A percentile compares a stretch with the other conserved stretches of the same genome.
These are phyloP conservation scores for Ophthalmolycus amberensis DNA, from an alignment of 2,113 vertebrate species.

Conservation along the genomic window DNA sequence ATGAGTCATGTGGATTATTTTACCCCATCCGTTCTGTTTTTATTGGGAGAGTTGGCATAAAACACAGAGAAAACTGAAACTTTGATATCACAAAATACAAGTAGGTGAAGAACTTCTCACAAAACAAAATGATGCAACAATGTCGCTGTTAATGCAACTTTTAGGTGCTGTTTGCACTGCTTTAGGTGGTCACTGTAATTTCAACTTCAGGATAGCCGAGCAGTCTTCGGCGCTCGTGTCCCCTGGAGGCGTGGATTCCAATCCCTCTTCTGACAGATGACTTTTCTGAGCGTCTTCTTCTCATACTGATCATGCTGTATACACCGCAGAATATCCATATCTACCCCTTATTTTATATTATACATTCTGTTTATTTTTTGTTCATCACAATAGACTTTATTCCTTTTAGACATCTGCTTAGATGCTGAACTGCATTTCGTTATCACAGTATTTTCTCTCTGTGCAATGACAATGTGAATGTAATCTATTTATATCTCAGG, in stretches of 20 bases:
- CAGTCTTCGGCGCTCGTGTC: constrained; percentile 70
- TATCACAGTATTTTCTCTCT: no score
- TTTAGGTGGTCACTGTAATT: background rate
- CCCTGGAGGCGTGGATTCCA: constrained; percentile 83
- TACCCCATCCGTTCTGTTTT: constrained; percentile 20
- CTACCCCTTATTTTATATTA: background rate
- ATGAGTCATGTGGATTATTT: constrained; percentile 65
- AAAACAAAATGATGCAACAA: background rate
- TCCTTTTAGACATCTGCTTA: background rate
- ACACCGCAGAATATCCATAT: background rate
- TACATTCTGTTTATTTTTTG: background rate
- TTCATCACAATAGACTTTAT: background rate
- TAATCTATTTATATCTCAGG: background rate
- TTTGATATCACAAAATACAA: background rate
- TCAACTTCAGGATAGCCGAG: constrained; percentile 71
- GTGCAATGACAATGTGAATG: background rate
- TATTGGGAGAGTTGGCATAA: background rate
- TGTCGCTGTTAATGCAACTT: background rate
- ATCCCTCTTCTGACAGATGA: constrained; percentile 80
- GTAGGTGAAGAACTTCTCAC: background rate
- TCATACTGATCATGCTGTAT: background rate
- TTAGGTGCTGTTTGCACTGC: background rate
- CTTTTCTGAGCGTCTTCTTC: background rate
- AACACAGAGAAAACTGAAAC: background rate
- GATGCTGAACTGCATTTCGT: background rate